Conservation (phyloP, 2,888 invertebrate species). For the Nomada flava region DNA sequence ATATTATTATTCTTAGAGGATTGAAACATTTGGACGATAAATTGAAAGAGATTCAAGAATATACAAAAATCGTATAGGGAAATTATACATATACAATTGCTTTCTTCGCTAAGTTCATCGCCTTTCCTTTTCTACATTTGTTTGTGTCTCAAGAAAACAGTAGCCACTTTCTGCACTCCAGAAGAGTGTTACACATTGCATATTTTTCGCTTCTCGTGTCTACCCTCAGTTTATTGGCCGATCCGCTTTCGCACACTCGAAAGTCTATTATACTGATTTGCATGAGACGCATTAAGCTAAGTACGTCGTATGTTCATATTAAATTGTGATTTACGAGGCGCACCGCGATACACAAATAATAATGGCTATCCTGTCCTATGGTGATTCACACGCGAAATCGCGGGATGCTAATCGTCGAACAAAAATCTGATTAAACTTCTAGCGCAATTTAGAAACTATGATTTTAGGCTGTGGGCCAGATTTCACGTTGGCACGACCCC, state of each 20-base stretch:
- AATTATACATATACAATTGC: too few species aligned
- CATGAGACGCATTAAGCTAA: constrained; percentile 35
- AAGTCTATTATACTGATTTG: constrained; percentile 52
- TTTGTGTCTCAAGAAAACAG: too few species aligned
- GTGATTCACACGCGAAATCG: constrained; percentile 19
- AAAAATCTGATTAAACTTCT: neutral
- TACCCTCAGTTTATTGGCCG: constrained; percentile 18
- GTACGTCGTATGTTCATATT: constrained; percentile 30
- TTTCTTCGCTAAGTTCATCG: neutral
- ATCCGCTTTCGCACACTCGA: constrained; percentile 47
- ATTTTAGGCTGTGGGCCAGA: too few species aligned
- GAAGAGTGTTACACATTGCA: too few species aligned
- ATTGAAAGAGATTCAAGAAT: too few species aligned
- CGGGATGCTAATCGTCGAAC: neutral
- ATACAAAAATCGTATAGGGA: too few species aligned
- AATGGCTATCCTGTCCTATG: constrained; percentile 15
- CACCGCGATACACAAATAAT: constrained; percentile 17
- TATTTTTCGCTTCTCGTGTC: neutral
- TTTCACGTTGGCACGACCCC: too few species aligned
- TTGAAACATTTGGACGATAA: too few species aligned
- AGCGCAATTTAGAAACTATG: too few species aligned
- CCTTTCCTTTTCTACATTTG: too few species aligned
- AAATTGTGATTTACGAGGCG: constrained; percentile 43
- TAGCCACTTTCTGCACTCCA: too few species aligned
- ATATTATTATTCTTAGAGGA: too few species aligned